These are phyloP conservation scores for Eulithis prunata DNA, from an alignment of 2,888 invertebrate genomes.

Conservation along the genomic window DNA sequence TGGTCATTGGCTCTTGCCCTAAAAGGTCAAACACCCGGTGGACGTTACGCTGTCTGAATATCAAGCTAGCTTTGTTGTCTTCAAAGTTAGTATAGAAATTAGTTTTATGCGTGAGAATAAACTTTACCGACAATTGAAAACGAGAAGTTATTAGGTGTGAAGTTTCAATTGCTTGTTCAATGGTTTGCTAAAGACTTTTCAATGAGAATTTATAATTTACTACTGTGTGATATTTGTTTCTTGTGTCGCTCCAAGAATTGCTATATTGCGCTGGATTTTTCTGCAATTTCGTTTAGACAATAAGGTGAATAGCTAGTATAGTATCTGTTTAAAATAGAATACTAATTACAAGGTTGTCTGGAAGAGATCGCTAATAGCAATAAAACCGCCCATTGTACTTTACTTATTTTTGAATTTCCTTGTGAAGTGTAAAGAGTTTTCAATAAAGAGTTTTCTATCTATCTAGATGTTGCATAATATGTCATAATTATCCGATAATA, in stretches of 20 bases:
- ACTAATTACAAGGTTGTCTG: no score
- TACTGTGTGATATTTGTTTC: not conserved
- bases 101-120: constrained; percentile 35
- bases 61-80: constrained; percentile 30
- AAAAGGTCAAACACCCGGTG: constrained; percentile 38
- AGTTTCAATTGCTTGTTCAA: constrained; percentile 31
- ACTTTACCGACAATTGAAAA: constrained; percentile 31
- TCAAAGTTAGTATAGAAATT: constrained; percentile 33
- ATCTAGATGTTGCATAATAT: no score
- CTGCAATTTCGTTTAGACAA: no score
- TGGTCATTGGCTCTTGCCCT: constrained; percentile 45
- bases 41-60: constrained; percentile 42
- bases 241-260: not conserved
- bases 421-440: no score
- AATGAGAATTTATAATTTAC: constrained; percentile 2
- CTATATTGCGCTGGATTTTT: no score
- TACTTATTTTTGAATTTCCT: no score
- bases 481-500: no score
- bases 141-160: constrained; percentile 29
- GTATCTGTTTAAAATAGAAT: no score
- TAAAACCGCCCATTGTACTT: no score
- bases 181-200: constrained; percentile 24
- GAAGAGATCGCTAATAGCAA: no score
- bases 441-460: no score
- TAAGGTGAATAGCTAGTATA: no score